phyloP scores from a whole-genome alignment of 1,140 invertebrate species.

The Nephotettix cincticeps region DNA sequence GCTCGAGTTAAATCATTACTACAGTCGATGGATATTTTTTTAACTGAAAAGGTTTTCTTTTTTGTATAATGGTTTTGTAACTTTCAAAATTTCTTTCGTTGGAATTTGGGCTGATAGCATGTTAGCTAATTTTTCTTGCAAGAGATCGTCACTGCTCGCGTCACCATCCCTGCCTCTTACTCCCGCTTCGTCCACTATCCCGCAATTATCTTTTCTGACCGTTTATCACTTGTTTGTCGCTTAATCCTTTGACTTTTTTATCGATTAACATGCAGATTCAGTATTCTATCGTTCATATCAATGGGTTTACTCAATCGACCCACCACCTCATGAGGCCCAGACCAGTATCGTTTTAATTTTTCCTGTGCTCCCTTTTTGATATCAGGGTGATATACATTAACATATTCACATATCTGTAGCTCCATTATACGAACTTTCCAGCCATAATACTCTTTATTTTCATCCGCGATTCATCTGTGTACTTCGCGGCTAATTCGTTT shows the following conservation, averaged over 20 bases:
- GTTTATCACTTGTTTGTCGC: too few species aligned
- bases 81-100: too few species aligned
- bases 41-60: too few species aligned
- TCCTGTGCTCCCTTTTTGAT: background rate
- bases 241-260: background rate
- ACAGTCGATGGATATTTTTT: too few species aligned
- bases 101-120: too few species aligned
- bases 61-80: too few species aligned
- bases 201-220: background rate
- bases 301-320: background rate
- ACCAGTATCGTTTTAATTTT: background rate
- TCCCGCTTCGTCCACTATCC: background rate
- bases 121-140: too few species aligned
- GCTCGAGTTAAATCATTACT: too few species aligned
- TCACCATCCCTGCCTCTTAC: too few species aligned
- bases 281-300: background rate
- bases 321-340: conserved; percentile 2
- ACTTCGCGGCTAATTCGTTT: background rate
- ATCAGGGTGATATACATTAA: conserved; percentile 1
- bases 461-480: background rate
- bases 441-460: background rate
- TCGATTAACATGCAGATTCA: background rate
- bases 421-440: background rate
- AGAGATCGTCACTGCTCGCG: too few species aligned
- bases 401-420: background rate